These are phyloP conservation scores for Natator depressus DNA, from an alignment of 2,113 vertebrate species.

Conservation along the genomic window DNA sequence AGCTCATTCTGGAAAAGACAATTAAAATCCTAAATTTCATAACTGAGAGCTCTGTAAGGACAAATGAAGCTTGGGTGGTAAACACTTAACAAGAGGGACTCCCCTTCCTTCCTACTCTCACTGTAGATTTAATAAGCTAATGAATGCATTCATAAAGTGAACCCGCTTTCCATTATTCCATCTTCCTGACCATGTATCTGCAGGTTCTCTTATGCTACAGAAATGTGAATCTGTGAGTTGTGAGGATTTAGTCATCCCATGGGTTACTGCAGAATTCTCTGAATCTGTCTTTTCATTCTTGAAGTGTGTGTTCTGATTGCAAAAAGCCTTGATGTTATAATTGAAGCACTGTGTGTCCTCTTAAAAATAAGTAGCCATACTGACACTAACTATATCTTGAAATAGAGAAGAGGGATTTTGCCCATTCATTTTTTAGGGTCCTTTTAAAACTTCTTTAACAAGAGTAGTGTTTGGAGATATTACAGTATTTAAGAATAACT, in stretches of 20 bases:
- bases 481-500: conserved; percentile 5
- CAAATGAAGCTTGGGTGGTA: background rate
- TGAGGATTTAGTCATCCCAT: background rate
- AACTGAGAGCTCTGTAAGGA: background rate
- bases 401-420: conserved; percentile 12
- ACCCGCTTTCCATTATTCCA: background rate
- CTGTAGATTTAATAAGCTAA: background rate
- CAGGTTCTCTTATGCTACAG: background rate
- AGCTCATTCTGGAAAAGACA: background rate
- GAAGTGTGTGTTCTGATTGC: background rate
- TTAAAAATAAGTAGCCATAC: background rate
- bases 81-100: background rate
- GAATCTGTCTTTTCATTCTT: background rate
- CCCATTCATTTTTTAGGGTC: background rate
- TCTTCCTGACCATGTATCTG: background rate
- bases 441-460: conserved; percentile 2
- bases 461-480: background rate
- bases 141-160: background rate
- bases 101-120: background rate
- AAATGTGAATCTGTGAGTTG: background rate
- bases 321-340: background rate
- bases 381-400: background rate
- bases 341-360: background rate
- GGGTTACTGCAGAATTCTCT: background rate
- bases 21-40: background rate